phyloP scores from a whole-genome alignment of 1,140 invertebrate species.

The Dinoponera quadriceps region DNA sequence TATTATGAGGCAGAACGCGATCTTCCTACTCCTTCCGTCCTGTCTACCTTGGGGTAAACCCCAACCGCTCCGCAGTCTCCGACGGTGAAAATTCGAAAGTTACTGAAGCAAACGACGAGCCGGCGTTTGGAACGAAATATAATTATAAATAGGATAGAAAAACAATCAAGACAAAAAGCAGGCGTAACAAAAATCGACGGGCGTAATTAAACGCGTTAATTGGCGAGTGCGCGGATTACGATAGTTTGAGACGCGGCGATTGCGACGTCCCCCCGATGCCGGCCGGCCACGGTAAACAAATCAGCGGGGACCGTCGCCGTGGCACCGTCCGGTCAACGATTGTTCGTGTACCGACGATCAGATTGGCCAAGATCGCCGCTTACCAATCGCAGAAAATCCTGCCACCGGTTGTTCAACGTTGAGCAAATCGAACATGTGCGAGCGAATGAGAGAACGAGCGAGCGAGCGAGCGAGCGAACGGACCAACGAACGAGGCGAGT shows the following conservation, averaged over 20 bases:
- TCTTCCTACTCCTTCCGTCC: no score
- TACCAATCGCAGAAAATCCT: slow-evolving; percentile 26
- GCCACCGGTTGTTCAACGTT: slow-evolving; percentile 4
- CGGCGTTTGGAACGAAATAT: no score
- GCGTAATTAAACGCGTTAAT: slow-evolving; percentile 20
- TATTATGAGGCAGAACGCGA: no score
- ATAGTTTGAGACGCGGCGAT: slow-evolving; percentile 7
- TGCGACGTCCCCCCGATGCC: background rate
- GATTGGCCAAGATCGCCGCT: slow-evolving; percentile 46
- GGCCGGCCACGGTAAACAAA: slow-evolving; percentile 15
- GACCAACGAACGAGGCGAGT: slow-evolving; percentile 24
- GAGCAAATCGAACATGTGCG: slow-evolving; percentile 33
- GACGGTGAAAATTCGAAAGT: no score
- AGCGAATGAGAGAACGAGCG: slow-evolving; percentile 19
- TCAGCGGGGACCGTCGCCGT: background rate
- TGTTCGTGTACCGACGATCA: slow-evolving; percentile 5
- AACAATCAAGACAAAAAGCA: no score
- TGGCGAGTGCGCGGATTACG: slow-evolving; percentile 22
- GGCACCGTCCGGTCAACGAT: background rate
- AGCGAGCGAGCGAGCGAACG: background rate
- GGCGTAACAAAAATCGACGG: background rate
- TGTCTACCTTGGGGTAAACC: no score
- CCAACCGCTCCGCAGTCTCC: no score
- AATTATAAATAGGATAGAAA: no score
- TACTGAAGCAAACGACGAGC: no score